Base-by-base conservation (phyloP, 2,113 vertebrate species). In the Myrmophylax atrothorax region DNA sequence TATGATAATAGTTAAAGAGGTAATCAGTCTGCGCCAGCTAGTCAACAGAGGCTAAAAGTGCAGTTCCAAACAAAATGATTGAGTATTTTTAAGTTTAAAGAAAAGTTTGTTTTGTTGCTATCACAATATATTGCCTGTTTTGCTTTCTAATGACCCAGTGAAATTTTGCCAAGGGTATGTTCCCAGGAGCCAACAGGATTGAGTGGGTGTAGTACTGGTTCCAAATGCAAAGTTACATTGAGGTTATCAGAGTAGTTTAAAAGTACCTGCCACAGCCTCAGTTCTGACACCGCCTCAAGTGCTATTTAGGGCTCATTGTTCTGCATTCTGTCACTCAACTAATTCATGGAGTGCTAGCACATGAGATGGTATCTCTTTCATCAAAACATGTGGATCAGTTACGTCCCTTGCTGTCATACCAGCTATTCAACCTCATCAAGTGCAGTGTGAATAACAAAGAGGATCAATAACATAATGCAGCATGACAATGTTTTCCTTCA, bases 341-440 rank as follows among this genome's bases (percentile, higher is more conserved):
- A 86, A 81, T 83, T 89, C 81, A 49, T 18, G 52, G 68, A 50
- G 33, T 28, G 33, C 81, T 59, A 50, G 74, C 58, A 66, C 37
- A 77, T 9, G 59, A 75, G 84, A 40, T 87, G 76, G 62, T 35
- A 55, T 94, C 87, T 40, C 33, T 93, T 90, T 78, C 87, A 95
- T 31, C 47, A 93, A 94, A 96, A 74, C 13, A 44, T 24, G 38
- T 3, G n/a, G 88, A 94, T 94, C 86, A 84, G 56, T 94, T 96
- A 88, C 83, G 53, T 25, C 49, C 70, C 46, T 62, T 85, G 55
- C 67, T 90, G 64, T 44, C 77, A 88, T 10, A 89, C 29, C 89
- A 91, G 73, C 68, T 81, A 81, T 44, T 91, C 75, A 84, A 44
- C 74, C 89, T n/a, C 81, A 64, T 40, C 59, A 62, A 60, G 49